These are phyloP conservation scores for Menidia beryllina DNA, from an alignment of 2,113 vertebrate species.

Conservation along the genomic window DNA sequence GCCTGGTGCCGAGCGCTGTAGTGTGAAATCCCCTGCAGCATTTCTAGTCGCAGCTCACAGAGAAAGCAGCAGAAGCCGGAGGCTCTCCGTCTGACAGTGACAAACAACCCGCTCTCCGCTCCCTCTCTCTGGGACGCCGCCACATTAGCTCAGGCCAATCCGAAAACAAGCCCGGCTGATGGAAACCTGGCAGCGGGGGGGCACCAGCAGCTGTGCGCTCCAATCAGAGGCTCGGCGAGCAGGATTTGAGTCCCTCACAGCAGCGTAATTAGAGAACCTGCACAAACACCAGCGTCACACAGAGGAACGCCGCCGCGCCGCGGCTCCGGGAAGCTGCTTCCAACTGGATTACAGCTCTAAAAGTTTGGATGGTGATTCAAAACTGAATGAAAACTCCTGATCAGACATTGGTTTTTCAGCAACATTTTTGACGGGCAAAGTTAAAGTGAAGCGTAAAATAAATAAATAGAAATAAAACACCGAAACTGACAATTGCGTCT, in stretches of 20 bases:
- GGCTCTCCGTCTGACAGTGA: constrained; percentile 18
- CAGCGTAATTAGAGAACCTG: constrained; percentile 16
- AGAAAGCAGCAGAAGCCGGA: constrained; percentile 1
- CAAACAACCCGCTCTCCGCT: constrained; percentile 3
- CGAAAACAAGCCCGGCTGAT: neutral
- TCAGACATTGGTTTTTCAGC: no score
- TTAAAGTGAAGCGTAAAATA: no score
- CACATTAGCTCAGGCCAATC: constrained; percentile 1
- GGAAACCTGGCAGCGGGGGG: constrained; percentile 1
- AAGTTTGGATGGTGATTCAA: no score
- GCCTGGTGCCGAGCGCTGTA: no score
- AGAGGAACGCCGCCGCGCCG: neutral
- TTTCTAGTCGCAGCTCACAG: no score
- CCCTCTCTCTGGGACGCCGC: constrained; percentile 5
- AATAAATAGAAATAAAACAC: no score
- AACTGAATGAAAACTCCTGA: no score
- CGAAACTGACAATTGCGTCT: no score
- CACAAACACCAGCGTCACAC: neutral
- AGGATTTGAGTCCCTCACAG: constrained; percentile 4
- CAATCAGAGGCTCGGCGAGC: neutral
- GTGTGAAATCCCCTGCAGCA: no score
- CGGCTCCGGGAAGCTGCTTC: no score
- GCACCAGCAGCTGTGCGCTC: neutral
- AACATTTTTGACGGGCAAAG: no score
- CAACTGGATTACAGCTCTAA: no score